A percentile compares a stretch with the other conserved stretches of the same genome.
These are phyloP conservation scores for Lanistes nyassanus DNA, from an alignment of 1,140 invertebrate species.

Conservation along the genomic window DNA sequence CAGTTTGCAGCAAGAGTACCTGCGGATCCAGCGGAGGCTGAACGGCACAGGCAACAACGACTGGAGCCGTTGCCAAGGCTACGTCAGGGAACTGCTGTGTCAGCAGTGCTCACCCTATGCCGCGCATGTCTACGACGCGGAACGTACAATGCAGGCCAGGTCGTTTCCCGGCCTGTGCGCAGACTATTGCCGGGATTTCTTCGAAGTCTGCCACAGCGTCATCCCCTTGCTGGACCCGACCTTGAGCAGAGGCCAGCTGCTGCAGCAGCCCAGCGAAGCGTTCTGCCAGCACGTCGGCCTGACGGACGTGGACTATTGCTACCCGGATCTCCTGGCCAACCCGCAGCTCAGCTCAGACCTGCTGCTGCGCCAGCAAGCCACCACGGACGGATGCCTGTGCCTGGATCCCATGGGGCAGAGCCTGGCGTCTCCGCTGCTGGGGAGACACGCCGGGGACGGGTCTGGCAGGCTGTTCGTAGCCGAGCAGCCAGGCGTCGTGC, in stretches of 20 bases:
- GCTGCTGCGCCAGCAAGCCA: conserved; percentile 30
- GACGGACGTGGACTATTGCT: conserved; percentile 59
- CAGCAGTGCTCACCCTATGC: conserved; percentile 62
- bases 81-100: conserved; percentile 52
- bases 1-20: conserved; percentile 30
- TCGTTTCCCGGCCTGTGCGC: conserved; percentile 53
- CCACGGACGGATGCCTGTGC: conserved; percentile 57
- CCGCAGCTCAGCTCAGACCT: conserved; percentile 5
- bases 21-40: conserved; percentile 19
- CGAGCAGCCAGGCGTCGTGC: conserved; percentile 54
- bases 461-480: conserved; percentile 55
- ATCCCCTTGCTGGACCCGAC: conserved; percentile 40
- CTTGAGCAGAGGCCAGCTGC: conserved; percentile 9
- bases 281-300: conserved; percentile 51
- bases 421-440: conserved; percentile 54
- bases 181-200: conserved; percentile 48
- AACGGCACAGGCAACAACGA: not conserved
- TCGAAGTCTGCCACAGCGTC: conserved; percentile 41
- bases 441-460: conserved; percentile 51
- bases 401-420: conserved; percentile 44
- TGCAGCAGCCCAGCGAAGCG: conserved; percentile 1
- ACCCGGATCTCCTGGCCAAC: conserved; percentile 51
- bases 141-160: conserved; percentile 36
- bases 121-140: conserved; percentile 57
- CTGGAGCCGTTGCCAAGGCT: conserved; percentile 39